Base-by-base conservation (phyloP, 1,140 invertebrate genomes). In the Laupala kohalensis region DNA sequence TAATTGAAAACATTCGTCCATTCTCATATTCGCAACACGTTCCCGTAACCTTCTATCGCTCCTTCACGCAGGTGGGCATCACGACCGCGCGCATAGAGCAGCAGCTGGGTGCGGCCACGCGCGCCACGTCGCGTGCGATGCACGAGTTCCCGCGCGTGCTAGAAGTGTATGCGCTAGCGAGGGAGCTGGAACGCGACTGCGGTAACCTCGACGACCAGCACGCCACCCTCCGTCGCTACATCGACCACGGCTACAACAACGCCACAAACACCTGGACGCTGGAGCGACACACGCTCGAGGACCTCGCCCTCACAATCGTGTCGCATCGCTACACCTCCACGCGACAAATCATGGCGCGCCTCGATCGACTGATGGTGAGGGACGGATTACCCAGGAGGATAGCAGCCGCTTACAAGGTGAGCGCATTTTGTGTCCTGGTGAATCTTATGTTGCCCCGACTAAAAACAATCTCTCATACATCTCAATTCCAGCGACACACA, bases 281-380 rank as follows among this genome's bases (percentile, higher is more conserved):
- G 37, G 89, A 92, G 76, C 78, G 78, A 37, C 81, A 80, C 64
- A 92, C 90, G 0, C 75, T 92, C 27, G 79, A 88, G 75, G 85
- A 88, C 74, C 92, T 92, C 74, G 89, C 90, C 0, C 80, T 81
- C 63, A 85, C 82, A 77, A 87, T 86, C 6, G 85, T 91, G 0
- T 87, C 88, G 0, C 86, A 88, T 64, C 84, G 84, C 73, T 77
- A 84, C 0, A 81, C 84, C 29, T 87, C 88, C 1, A 78, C 91
- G 27, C 83, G 85, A 23, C 84, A 85, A 71, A 75, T 91, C n/a
- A 77, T 92, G 66, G 86, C 89, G 75, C 82, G 85, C 1, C 82
- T 92, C 15, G 87, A 92, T 76, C 79, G 37, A 9, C 37, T 53
- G 9, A 19, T 13, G 9, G 37, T 53, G 28, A n/a, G n/a, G n/a